A percentile compares a stretch with the other conserved stretches of the same genome.
Conservation (phyloP, 2,113 vertebrate species). For the Ictalurus furcatus region DNA sequence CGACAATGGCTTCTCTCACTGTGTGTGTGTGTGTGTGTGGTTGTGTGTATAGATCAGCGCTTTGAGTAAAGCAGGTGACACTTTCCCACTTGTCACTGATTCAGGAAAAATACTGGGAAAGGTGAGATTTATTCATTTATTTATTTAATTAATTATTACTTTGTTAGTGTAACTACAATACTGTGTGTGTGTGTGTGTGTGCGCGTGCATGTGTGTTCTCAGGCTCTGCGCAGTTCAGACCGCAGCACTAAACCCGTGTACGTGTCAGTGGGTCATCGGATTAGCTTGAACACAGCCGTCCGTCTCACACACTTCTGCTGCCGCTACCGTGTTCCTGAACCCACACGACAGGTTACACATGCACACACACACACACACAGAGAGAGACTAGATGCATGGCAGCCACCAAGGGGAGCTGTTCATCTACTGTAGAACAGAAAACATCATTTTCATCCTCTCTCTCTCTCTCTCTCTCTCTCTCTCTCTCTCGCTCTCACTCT, state of each 20-base stretch:
- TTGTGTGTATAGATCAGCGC: conserved; percentile 72
- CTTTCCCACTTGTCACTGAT: conserved; percentile 76
- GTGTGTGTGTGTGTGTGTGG: neutral
- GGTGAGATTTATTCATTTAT: conserved; percentile 64
- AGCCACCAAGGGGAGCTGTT: conserved; percentile 40
- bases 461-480: neutral
- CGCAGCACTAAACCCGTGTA: conserved; percentile 85
- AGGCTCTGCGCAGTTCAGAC: conserved; percentile 82
- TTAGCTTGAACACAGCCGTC: conserved; percentile 81
- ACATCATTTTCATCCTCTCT: neutral
- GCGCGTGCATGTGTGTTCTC: neutral
- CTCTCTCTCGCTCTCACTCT: neutral
- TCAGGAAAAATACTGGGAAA: conserved; percentile 83
- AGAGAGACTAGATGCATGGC: neutral
- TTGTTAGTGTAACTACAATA: neutral
- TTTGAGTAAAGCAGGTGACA: conserved; percentile 79
- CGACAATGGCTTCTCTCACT: neutral
- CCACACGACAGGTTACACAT: conserved; percentile 84
- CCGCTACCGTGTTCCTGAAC: conserved; percentile 85
- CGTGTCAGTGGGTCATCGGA: conserved; percentile 86
- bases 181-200: conserved; percentile 11
- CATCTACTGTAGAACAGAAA: neutral
- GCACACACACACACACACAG: conserved; percentile 8
- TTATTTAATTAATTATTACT: neutral
- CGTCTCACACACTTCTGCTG: conserved; percentile 83